Conservation (phyloP, 1,140 invertebrate species). For the Megalonaias nervosa region DNA sequence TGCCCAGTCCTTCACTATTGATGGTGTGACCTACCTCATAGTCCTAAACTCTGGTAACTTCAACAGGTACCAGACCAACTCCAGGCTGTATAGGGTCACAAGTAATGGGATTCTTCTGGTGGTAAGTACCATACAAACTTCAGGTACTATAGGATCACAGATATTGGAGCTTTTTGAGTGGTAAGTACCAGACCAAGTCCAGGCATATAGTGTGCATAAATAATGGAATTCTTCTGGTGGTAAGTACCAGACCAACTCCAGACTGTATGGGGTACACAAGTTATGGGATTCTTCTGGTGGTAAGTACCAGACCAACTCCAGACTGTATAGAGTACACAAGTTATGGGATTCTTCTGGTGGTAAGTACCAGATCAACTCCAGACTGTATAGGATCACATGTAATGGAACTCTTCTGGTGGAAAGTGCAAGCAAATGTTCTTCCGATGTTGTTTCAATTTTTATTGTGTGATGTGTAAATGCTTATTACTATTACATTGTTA, state of each 20-base stretch:
- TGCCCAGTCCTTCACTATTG: conserved; percentile 52
- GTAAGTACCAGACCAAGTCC: conserved; percentile 25
- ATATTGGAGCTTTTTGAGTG: no score
- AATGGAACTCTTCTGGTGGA: no score
- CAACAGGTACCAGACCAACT: conserved; percentile 50
- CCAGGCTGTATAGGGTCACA: conserved; percentile 55
- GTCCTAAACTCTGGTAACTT: conserved; percentile 60
- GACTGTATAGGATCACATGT: no score
- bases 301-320: conserved; percentile 40
- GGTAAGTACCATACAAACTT: conserved; percentile 39
- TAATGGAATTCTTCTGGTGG: conserved; percentile 51
- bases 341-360: no score
- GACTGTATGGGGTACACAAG: background rate
- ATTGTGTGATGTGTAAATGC: no score
- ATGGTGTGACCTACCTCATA: conserved; percentile 48
- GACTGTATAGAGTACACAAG: no score
- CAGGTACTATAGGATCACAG: background rate
- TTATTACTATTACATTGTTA: no score
- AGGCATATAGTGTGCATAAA: conserved; percentile 50
- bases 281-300: no score
- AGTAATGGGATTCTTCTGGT: conserved; percentile 47
- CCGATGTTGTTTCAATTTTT: no score
- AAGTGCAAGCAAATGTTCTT: no score
- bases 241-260: conserved; percentile 33
- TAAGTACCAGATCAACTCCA: no score